Percentiles rank a stretch among this genome's conserved stretches.
Conservation (phyloP, 1,140 invertebrate genomes). For the Achatina immaculata region DNA sequence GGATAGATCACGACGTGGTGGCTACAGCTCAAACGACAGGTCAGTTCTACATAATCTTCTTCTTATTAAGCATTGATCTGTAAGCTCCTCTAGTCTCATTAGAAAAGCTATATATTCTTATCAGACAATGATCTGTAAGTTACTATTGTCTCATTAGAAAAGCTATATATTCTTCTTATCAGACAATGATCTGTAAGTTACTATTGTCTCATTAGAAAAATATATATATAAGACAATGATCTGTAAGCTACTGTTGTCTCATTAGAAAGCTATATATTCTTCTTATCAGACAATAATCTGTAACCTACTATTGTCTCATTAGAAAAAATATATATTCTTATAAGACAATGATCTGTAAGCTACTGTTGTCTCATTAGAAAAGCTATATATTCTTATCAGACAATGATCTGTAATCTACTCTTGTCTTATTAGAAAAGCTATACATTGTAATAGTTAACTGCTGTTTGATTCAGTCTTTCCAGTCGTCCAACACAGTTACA, state of each 20-base stretch:
- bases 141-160: not conserved
- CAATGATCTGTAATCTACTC: not conserved
- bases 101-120: not conserved
- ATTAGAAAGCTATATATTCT: not conserved
- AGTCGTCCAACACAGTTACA: not conserved
- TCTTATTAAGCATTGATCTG: not conserved
- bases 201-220: not conserved
- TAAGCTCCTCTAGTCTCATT: not conserved
- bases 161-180: not conserved
- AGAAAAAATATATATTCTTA: not conserved
- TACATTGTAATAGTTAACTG: not conserved
- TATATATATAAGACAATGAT: not conserved
- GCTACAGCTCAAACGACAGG: conserved; percentile 44
- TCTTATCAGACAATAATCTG: not conserved
- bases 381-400: not conserved
- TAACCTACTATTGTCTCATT: not conserved
- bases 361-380: not conserved
- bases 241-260: not conserved
- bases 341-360: not conserved
- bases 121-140: not conserved
- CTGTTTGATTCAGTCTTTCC: no score
- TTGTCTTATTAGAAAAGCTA: not conserved
- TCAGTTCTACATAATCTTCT: not conserved
- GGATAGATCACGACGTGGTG: conserved; percentile 91
- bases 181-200: not conserved